Base-by-base conservation (phyloP, 2,888 invertebrate genomes). In the Euplagia quadripunctaria region DNA sequence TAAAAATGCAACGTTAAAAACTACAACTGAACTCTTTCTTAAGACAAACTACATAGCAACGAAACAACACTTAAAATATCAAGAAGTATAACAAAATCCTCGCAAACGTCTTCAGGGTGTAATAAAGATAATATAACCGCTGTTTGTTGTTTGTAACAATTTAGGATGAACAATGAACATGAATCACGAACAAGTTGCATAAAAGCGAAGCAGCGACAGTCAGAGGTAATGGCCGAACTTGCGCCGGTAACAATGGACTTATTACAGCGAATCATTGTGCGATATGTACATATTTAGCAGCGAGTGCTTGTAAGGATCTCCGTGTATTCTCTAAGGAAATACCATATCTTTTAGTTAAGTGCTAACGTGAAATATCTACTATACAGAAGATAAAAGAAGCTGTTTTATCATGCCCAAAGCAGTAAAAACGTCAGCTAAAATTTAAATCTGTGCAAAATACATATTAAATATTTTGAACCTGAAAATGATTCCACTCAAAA, bases 121-220 rank as follows among this genome's bases (percentile, higher is more conserved):
- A 79, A 80, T 84, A 81, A 74, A 86, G 86, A 86, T 86, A 86
- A 80, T 72, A 75, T 75, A 70, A 75, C 52, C 81, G 76, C 77
- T 75, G 72, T 73, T 74, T 80, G 81, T 80, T 80, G 78, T 77
- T 82, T 75, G 80, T 81, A 82, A 83, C 86, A 84, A 85, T 86
- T 84, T 86, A 83, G 82, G 80, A 80, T 76, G 75, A 86, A 86
- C 88, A 87, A 86, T 87, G 83, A 82, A 85, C 86, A 83, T 89
- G 86, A 89, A 89, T 86, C 78, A 78, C 70, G 74, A 64, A 75
- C 76, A 79, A 84, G 76, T 82, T 82, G 80, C 79, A 85, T 80
- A 83, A 80, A 79, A 73, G 72, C 73, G 77, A 73, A 68, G 72
- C 75, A 68, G 76, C 74, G 78, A 78, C 72, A 52, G 64, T 16